A percentile compares a stretch with the other conserved stretches of the same genome.
phyloP scores from a whole-genome alignment of 2,888 invertebrate species.

The Scrobipalpa costella region DNA sequence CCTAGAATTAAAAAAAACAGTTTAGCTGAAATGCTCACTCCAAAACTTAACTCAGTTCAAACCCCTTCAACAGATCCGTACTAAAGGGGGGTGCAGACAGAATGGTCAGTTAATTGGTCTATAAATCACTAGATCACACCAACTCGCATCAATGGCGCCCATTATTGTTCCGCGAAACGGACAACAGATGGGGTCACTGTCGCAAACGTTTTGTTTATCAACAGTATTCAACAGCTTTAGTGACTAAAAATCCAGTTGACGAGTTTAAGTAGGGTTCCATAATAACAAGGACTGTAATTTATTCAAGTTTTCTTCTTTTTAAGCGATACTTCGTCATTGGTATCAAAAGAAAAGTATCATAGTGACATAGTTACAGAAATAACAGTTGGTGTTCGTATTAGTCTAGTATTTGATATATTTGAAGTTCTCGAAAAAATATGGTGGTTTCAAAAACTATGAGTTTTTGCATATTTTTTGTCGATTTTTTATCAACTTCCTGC shows the following conservation, averaged over 20 bases:
- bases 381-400: too few relatives aligned
- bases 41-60: neutral
- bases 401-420: too few relatives aligned
- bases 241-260: constrained; percentile 44
- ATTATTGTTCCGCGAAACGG: constrained; percentile 35
- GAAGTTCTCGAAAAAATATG: too few relatives aligned
- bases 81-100: constrained; percentile 38
- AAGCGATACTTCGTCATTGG: too few relatives aligned
- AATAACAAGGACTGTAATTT: neutral
- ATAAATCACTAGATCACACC: constrained; percentile 67
- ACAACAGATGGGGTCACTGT: constrained; percentile 67
- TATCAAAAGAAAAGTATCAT: too few relatives aligned
- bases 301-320: too few relatives aligned
- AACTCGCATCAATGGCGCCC: constrained; percentile 51
- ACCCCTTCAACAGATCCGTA: neutral
- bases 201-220: constrained; percentile 52
- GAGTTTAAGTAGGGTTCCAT: neutral
- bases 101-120: constrained; percentile 77
- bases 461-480: too few relatives aligned
- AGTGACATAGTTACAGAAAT: too few relatives aligned
- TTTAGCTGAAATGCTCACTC: neutral
- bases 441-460: too few relatives aligned
- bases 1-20: neutral
- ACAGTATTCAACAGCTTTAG: constrained; percentile 37
- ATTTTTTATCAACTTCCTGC: too few relatives aligned